phyloP scores from a whole-genome alignment of 2,888 invertebrate species.

The Cryptocheilus praepositus region DNA sequence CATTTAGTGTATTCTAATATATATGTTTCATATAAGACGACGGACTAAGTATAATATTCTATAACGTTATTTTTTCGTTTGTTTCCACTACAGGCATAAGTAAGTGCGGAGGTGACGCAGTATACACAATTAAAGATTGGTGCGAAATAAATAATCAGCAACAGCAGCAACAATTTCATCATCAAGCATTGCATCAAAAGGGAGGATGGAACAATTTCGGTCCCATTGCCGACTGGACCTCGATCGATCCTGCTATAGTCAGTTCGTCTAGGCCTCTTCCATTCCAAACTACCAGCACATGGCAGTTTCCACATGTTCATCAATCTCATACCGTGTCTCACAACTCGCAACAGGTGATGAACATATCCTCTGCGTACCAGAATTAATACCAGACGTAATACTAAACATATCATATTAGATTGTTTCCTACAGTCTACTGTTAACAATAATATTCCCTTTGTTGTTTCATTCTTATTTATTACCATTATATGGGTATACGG shows the following conservation, averaged over 20 bases:
- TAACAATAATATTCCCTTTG: too few species aligned
- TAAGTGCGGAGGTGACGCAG: slow-evolving; percentile 68
- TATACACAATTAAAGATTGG: slow-evolving; percentile 77
- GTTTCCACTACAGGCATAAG: slow-evolving; percentile 56
- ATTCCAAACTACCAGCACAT: slow-evolving; percentile 72
- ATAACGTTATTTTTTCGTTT: background rate
- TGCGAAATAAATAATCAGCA: slow-evolving; percentile 69
- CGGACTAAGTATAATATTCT: background rate
- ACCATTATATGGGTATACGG: too few species aligned
- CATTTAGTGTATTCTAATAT: too few species aligned
- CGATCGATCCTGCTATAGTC: slow-evolving; percentile 95
- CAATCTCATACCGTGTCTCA: slow-evolving; percentile 69
- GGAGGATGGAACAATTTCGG: slow-evolving; percentile 72
- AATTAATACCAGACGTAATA: too few species aligned
- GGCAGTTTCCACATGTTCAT: slow-evolving; percentile 72
- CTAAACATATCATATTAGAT: too few species aligned
- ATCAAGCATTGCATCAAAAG: slow-evolving; percentile 70
- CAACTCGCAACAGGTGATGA: slow-evolving; percentile 70
- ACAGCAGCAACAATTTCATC: slow-evolving; percentile 73
- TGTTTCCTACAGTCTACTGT: too few species aligned
- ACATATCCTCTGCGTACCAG: background rate
- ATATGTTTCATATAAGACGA: too few species aligned
- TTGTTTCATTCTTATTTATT: too few species aligned
- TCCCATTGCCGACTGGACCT: slow-evolving; percentile 88
- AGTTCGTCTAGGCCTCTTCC: slow-evolving; percentile 80